Evolutionary conservation across 2,113 vertebrate genomes (phyloP), one percentile per base, ranked within the genome.

Genomic region (Acrocephalus arundinaceus): DNA sequence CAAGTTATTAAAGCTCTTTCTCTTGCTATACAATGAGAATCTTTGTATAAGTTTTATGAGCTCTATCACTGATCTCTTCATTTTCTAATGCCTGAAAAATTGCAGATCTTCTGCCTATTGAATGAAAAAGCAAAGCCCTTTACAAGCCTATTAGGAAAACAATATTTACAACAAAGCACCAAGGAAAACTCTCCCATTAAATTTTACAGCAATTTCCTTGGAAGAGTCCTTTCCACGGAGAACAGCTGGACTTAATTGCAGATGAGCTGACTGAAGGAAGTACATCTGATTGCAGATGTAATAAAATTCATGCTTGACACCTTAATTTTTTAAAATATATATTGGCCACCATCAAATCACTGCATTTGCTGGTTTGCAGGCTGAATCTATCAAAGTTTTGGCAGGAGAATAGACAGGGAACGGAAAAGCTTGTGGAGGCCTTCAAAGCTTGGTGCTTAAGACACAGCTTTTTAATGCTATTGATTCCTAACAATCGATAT

Each of bases 401-500:
- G 96, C 92, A 94, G 85, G 46, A 92, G 80, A 85, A 85, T 5
- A 89, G 76, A 74, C 70, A n/a, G 24, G 46, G 90, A 89, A 82
- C 41, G n/a, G 87, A 91, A 91, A 94, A 30, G 43, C 83, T 73
- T 55, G 81, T 86, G 25, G 91, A 95, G 92, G 89, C 95, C 95
- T 97, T 96, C 97, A 93, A 95, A 95, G 97, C 93, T 57, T 73
- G 94, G 77, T 48, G 46, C 82, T 94, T 96, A 96, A 95, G 96
- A 96, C 94, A 81, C 91, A 77, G 79, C 94, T 97, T 97, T 96
- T 97, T 90, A 85, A 98, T 76, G 96, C 77, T 89, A 97, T 97
- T 21, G 94, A 97, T 97, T 86, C 75, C 87, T 90, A 78, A 74
- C 90, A 86, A 96, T 97, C 97, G 11, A 97, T 98, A 85, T 37